A percentile compares a stretch with the other conserved stretches of the same genome.
These are phyloP conservation scores for Condylura cristata DNA, from an alignment of 2,113 vertebrate genomes.

Conservation along the genomic window DNA sequence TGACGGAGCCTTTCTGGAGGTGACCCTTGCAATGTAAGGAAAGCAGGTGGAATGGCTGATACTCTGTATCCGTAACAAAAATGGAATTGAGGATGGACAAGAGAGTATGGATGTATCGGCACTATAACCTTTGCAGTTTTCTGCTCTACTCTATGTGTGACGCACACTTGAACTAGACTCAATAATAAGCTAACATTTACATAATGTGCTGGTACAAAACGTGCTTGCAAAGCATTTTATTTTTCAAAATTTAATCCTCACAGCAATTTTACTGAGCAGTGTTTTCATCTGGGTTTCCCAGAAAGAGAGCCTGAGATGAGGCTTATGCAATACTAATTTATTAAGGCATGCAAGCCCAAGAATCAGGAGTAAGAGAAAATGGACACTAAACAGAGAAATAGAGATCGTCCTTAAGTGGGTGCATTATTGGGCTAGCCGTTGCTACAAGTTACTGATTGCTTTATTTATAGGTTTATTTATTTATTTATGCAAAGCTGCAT, in stretches of 20 bases:
- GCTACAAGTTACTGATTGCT: neutral
- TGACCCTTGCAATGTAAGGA: neutral
- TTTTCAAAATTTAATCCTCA: slow-evolving; percentile 40
- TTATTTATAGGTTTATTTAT: slow-evolving; percentile 7
- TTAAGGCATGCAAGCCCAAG: neutral
- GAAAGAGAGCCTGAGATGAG: slow-evolving; percentile 23
- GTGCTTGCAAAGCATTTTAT: slow-evolving; percentile 47
- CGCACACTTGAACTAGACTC: slow-evolving; percentile 39
- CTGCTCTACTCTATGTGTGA: neutral
- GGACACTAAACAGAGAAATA: neutral
- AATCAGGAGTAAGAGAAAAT: neutral
- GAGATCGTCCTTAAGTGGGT: too few relatives aligned
- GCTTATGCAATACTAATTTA: neutral
- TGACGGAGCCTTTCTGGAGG: neutral
- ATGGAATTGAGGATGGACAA: neutral
- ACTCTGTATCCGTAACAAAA: neutral
- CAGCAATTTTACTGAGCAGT: slow-evolving; percentile 8
- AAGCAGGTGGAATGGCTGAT: neutral
- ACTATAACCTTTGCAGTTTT: neutral
- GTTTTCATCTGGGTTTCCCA: neutral
- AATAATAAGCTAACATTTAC: slow-evolving; percentile 31
- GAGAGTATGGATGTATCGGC: neutral
- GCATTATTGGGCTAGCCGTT: neutral
- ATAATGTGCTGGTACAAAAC: slow-evolving; percentile 16
- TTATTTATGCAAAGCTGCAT: neutral